phyloP scores from a whole-genome alignment of 2,797 vertebrate species.

The Pterois miles region DNA sequence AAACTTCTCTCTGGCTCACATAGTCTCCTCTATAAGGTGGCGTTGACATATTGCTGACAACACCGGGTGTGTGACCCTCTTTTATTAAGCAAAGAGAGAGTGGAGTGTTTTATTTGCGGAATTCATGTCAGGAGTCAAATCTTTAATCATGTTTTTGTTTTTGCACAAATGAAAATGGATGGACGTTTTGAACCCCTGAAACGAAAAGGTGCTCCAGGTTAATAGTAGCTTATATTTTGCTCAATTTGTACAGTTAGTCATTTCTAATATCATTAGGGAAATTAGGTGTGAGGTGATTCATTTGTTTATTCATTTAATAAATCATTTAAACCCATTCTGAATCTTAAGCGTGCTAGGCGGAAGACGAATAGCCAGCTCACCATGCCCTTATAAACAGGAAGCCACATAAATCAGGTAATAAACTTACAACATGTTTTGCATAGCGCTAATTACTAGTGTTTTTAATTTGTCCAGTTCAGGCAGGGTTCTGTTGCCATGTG shows the following conservation, averaged over 20 bases:
- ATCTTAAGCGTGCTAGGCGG: conserved; percentile 77
- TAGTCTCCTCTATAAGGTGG: conserved; percentile 26
- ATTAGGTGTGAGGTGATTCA: conserved; percentile 86
- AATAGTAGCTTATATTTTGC: conserved; percentile 84
- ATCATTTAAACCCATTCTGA: conserved; percentile 84
- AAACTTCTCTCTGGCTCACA: conserved; percentile 61
- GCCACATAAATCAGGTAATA: conserved; percentile 87
- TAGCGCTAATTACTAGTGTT: conserved; percentile 86
- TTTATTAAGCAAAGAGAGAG: conserved; percentile 72
- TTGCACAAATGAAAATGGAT: conserved; percentile 84
- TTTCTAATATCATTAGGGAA: conserved; percentile 89
- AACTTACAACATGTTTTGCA: conserved; percentile 86
- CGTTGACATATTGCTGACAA: conserved; percentile 70
- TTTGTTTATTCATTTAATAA: conserved; percentile 88
- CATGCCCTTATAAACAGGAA: conserved; percentile 83
- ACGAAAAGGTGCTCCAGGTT: conserved; percentile 83
- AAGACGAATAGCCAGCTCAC: conserved; percentile 80
- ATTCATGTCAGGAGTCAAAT: conserved; percentile 82
- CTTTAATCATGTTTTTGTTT: conserved; percentile 86
- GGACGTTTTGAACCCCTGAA: conserved; percentile 78
- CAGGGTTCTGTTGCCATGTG: conserved; percentile 79
- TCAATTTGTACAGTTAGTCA: conserved; percentile 86
- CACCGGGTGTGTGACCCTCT: conserved; percentile 53
- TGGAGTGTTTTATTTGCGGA: conserved; percentile 80
- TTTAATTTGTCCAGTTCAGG: conserved; percentile 86